Base-by-base conservation (phyloP, 2,888 invertebrate species). In the Brenthis daphne region DNA sequence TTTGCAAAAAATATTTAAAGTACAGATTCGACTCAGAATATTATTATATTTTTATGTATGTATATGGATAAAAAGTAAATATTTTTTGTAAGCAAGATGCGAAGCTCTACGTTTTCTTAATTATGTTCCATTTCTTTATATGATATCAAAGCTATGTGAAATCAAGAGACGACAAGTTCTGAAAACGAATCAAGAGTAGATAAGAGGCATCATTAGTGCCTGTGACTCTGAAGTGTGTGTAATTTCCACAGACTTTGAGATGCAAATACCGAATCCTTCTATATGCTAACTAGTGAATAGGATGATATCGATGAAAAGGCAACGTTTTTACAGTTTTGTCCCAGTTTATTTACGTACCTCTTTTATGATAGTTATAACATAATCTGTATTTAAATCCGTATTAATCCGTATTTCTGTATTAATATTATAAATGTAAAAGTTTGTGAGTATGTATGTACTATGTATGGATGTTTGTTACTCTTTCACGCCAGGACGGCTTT, bases 191-290 rank as follows among this genome's bases (percentile, higher is more conserved):
- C 68, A 64, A 68, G 66, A 60, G 63, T 47, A 72, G 66, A 67
- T 74, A 69, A 70, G 71, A 70, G 73, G 57, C 54, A 43, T 73
- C 70, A 73, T 73, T 73, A 75, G 74, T 71, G 74, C 68, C 69
- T 65, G 69, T 67, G 68, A 75, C 77, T 64, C 47, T 57, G 66
- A 61, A 71, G 64, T 74, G 67, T 65, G 67, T 80, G 82, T 84
- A 84, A 87, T 86, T 82, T 75, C 80, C 79, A 77, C 61, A 76
- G 79, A 80, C 87, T 89, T 86, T 88, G 86, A 85, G 72, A 89
- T 89, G 89, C 84, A 84, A 89, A 89, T 86, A 74, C 65, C 57
- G 63, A 67, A 43, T 67, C 65, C 70, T 75, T 63, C 65, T 70
- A 69, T 63, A 71, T 72, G 71, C 72, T 60, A 75, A 74, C 73